Percentiles rank a stretch among this genome's conserved stretches.
These are phyloP conservation scores for Callyntrura sp. DNA, from an alignment of 2,888 invertebrate species.

Conservation along the genomic window DNA sequence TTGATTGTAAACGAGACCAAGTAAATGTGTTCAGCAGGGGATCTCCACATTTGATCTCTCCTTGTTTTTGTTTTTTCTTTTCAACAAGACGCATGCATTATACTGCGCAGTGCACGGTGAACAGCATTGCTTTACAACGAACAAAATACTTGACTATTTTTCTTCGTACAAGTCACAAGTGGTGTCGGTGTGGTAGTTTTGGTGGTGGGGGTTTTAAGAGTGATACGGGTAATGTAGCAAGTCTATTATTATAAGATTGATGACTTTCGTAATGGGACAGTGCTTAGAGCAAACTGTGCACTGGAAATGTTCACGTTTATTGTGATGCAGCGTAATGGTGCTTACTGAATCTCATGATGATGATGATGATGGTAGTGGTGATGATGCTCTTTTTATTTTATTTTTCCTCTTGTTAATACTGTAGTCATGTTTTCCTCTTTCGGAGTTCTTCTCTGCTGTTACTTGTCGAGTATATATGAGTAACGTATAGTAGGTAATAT, in stretches of 20 bases:
- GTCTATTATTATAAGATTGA: slow-evolving; percentile 69
- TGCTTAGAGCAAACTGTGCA: slow-evolving; percentile 9
- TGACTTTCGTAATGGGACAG: slow-evolving; percentile 67
- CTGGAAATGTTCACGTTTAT: slow-evolving; percentile 36
- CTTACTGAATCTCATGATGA: too few relatives aligned
- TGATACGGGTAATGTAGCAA: slow-evolving; percentile 55
- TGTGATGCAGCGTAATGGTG: background rate
- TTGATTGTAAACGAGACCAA: slow-evolving; percentile 56
- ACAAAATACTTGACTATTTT: too few relatives aligned
- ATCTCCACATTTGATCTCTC: slow-evolving; percentile 11
- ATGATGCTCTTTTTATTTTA: too few relatives aligned
- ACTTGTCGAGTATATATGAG: background rate
- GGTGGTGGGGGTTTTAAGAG: slow-evolving; percentile 15
- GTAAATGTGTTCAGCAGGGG: slow-evolving; percentile 63
- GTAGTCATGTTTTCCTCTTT: too few relatives aligned
- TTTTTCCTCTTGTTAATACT: too few relatives aligned
- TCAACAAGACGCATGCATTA: slow-evolving; percentile 11
- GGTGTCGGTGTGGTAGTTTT: background rate
- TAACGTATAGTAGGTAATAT: slow-evolving; percentile 9
- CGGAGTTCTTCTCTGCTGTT: background rate
- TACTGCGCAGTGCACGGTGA: background rate
- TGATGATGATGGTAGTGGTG: too few relatives aligned
- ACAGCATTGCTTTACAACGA: slow-evolving; percentile 2
- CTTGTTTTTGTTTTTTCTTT: background rate
- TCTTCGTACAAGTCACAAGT: too few relatives aligned